Conservation (phyloP, 2,113 vertebrate genomes). For the Zootoca vivipara region DNA sequence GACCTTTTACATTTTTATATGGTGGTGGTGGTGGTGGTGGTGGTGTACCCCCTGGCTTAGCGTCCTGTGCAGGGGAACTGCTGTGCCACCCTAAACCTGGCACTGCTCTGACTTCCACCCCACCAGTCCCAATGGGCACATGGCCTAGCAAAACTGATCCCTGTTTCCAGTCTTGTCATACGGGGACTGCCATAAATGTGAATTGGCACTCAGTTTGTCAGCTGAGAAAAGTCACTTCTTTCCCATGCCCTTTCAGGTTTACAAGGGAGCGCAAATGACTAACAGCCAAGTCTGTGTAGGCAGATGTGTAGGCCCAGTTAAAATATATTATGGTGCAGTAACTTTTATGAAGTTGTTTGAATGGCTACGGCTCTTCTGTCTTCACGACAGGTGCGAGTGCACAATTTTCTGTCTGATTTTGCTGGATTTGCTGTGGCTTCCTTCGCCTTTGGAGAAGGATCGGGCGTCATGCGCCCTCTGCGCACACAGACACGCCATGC, state of each 20-base stretch:
- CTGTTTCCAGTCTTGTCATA: not conserved
- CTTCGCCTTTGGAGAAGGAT: not conserved
- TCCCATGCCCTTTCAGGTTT: not conserved
- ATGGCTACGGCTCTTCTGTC: not conserved
- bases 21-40: too few species aligned
- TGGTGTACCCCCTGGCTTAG: too few species aligned
- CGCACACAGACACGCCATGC: not conserved
- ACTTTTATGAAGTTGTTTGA: not conserved
- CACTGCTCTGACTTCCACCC: too few species aligned
- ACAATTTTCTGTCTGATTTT: not conserved
- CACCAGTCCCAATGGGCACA: not conserved
- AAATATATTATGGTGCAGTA: not conserved
- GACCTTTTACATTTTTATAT: too few species aligned
- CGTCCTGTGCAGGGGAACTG: too few species aligned
- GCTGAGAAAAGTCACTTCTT: not conserved
- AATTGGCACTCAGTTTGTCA: not conserved
- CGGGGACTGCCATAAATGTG: not conserved
- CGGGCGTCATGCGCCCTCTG: not conserved
- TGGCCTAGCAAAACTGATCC: not conserved
- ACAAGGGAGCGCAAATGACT: not conserved
- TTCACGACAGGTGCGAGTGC: not conserved
- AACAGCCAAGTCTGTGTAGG: not conserved
- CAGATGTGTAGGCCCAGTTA: not conserved
- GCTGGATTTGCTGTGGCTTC: not conserved
- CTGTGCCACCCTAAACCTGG: too few species aligned